A percentile compares a stretch with the other conserved stretches of the same genome.
phyloP scores from a whole-genome alignment of 30 jellyfish, hydroid and myxozoan genomes.

The Hydractinia echinata region DNA sequence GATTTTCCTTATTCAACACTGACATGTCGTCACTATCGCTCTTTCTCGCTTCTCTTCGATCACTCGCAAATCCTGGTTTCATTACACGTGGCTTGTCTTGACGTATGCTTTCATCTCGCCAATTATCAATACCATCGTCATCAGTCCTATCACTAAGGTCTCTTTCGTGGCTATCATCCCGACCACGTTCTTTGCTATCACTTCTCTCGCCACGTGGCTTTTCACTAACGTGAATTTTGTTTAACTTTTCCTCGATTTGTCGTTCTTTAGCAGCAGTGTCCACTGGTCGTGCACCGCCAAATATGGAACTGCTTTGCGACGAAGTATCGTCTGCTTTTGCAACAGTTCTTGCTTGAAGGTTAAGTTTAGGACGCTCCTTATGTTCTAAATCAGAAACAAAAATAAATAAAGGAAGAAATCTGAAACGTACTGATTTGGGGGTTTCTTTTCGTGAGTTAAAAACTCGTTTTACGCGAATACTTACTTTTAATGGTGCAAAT shows the following conservation, averaged over 20 bases:
- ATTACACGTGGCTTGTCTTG: conserved; percentile 51
- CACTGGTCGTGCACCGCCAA: conserved; percentile 97
- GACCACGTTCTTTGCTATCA: conserved; percentile 15
- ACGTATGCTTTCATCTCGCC: conserved; percentile 46
- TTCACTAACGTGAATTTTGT: conserved; percentile 15
- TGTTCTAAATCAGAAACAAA: conserved; percentile 33
- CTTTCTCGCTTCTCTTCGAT: background rate
- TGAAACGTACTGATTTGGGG: too few relatives aligned
- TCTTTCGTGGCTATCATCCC: conserved; percentile 20
- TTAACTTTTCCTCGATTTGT: conserved; percentile 62
- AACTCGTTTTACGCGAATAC: too few relatives aligned
- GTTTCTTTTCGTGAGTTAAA: too few relatives aligned
- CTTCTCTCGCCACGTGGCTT: conserved; percentile 5
- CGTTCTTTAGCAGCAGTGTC: conserved; percentile 86
- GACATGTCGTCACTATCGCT: background rate
- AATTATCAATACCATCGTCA: conserved; percentile 31
- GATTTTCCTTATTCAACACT: background rate
- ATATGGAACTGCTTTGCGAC: conserved; percentile 55
- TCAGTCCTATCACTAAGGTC: background rate
- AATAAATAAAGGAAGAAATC: background rate
- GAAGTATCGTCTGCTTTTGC: background rate
- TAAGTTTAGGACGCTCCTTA: conserved; percentile 74
- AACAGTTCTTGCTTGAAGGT: conserved; percentile 77
- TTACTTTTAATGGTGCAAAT: too few relatives aligned
- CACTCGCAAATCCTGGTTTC: conserved; percentile 30